Percentiles rank a stretch among this genome's conserved stretches.
phyloP scores from a whole-genome alignment of 2,888 invertebrate genomes.

The Agonopterix subpropinquella region DNA sequence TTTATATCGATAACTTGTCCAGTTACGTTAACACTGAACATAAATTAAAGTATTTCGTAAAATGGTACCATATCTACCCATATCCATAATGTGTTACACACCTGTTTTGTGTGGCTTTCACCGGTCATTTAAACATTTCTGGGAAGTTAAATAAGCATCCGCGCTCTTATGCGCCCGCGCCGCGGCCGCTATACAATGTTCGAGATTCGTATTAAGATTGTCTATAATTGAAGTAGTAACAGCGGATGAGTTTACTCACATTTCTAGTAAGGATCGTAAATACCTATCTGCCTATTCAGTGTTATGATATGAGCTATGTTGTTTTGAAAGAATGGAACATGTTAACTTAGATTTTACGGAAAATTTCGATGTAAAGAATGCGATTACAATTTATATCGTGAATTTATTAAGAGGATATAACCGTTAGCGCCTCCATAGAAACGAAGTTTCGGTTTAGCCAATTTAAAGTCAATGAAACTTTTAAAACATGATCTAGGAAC shows the following conservation, averaged over 20 bases:
- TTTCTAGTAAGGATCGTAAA: constrained; percentile 4
- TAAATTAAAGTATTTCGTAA: constrained; percentile 21
- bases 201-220: constrained; percentile 31
- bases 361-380: too few relatives aligned
- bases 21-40: constrained; percentile 6
- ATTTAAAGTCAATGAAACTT: too few relatives aligned
- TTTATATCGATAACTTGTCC: too few relatives aligned
- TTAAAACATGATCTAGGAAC: too few relatives aligned
- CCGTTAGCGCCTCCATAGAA: too few relatives aligned
- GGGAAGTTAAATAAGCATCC: constrained; percentile 47
- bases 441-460: too few relatives aligned
- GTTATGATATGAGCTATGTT: too few relatives aligned
- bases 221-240: constrained; percentile 11
- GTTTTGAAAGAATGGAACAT: too few relatives aligned
- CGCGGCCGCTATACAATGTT: constrained; percentile 19
- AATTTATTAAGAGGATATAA: too few relatives aligned
- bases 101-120: constrained; percentile 51
- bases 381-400: too few relatives aligned
- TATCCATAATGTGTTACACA: constrained; percentile 41
- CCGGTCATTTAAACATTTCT: constrained; percentile 51
- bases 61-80: constrained; percentile 30
- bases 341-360: too few relatives aligned
- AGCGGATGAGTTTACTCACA: constrained; percentile 6
- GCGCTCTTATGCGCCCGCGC: constrained; percentile 14
- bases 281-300: neutral